Conservation (phyloP, 2,113 vertebrate genomes). For the Lontra canadensis region DNA sequence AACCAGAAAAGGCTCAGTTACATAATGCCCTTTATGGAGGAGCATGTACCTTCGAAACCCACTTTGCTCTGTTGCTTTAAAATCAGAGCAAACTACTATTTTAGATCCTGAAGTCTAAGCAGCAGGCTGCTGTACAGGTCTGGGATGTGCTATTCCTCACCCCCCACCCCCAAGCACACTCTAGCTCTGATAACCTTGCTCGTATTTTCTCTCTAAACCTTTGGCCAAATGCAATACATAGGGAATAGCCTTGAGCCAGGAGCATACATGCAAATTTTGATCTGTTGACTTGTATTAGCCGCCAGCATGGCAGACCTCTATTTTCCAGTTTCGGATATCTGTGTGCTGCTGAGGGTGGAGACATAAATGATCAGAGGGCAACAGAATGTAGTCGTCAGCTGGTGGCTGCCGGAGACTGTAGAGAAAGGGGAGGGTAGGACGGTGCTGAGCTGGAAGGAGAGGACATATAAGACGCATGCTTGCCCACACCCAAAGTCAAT, state of each 20-base stretch:
- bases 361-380: neutral
- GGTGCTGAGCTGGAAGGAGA: neutral
- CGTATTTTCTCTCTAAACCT: neutral
- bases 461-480: rapidly evolving
- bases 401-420: neutral
- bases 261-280: rapidly evolving
- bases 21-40: neutral
- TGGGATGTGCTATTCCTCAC: neutral
- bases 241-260: neutral
- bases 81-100: neutral
- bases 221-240: neutral
- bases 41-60: neutral
- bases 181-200: neutral
- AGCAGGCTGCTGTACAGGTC: neutral
- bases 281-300: too few relatives aligned
- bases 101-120: neutral
- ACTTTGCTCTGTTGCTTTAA: neutral
- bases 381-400: rapidly evolving
- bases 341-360: rapidly evolving
- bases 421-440: rapidly evolving
- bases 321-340: neutral
- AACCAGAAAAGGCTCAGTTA: neutral
- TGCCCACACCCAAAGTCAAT: neutral
- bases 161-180: neutral
- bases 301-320: neutral